Percentiles rank a stretch among this genome's conserved stretches.
Conservation (phyloP, 2,888 invertebrate species). For the Parnassius smintheus region DNA sequence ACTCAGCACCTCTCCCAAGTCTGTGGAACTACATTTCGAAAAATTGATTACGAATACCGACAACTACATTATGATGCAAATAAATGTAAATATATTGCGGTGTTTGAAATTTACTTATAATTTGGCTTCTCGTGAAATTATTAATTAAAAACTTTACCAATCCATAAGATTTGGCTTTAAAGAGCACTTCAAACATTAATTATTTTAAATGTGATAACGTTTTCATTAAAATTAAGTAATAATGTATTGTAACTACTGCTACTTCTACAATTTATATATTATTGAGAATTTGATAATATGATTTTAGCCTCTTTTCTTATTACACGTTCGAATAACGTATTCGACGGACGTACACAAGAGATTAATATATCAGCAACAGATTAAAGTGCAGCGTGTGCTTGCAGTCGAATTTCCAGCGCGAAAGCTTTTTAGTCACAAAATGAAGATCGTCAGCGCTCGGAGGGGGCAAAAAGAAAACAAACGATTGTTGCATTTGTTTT, state of each 20-base stretch:
- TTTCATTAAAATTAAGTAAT: too few relatives aligned
- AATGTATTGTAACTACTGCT: too few relatives aligned
- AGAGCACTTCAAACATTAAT: too few relatives aligned
- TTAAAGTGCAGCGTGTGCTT: constrained; percentile 25
- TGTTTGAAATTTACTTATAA: constrained; percentile 16
- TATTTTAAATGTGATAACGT: too few relatives aligned
- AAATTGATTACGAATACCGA: constrained; percentile 13
- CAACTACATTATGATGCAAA: constrained; percentile 22
- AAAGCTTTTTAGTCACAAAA: constrained; percentile 40
- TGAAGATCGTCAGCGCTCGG: constrained; percentile 44
- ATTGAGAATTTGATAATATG: too few relatives aligned
- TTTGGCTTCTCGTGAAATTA: not conserved
- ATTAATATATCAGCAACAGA: constrained; percentile 24
- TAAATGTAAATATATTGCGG: constrained; percentile 20
- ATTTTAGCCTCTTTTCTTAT: not conserved
- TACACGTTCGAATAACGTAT: not conserved
- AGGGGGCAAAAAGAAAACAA: constrained; percentile 55
- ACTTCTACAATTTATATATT: too few relatives aligned
- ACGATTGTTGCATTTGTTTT: constrained; percentile 70
- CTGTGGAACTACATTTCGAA: constrained; percentile 20
- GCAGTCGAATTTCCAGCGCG: constrained; percentile 28
- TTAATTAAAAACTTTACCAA: not conserved
- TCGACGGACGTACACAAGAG: constrained; percentile 9
- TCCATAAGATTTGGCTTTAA: too few relatives aligned
- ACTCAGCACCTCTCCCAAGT: not conserved